Evolutionary conservation across 2,888 invertebrate genomes (phyloP), one percentile per base, ranked within the genome.

Genomic region (Muscina levida): DNA sequence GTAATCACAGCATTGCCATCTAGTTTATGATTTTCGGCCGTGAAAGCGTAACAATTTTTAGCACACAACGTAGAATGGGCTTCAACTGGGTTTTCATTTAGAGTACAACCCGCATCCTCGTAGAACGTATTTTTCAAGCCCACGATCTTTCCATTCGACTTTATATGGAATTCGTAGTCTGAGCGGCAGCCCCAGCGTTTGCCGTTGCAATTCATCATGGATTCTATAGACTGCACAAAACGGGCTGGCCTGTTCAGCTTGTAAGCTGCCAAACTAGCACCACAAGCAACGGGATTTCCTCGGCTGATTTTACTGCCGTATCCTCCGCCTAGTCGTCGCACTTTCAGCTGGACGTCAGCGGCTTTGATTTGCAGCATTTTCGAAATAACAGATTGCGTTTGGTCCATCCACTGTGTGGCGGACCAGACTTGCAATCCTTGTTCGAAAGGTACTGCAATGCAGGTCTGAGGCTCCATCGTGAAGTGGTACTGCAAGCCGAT

Each of bases 251-350:
- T 91, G 83, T 91, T 86, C 0, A 87, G 79, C 71, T 85, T 85
- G 82, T 93, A 88, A 0, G 94, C 93, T 0, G 93, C 95, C 13
- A 97, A 86, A 0, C 95, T 93, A 81, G 94, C 93, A 0, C 94
- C 94, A 31, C 93, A 92, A 0, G 94, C 92, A 0, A 94, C 87
- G 5, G 92, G 91, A 8, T 91, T 88, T 0, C 92, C 88, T 8
- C 95, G 92, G 0, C 92, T 91, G 74, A 96, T 93, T 71, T 97
- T 97, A 0, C 91, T 92, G 0, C 97, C 97, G 88, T 95, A 97
- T 0, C 91, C 95, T 11, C 97, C 97, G 8, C 97, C 97, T 1
- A 96, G 83, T 42, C 96, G 93, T 13, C 93, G 91, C 0, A 95
- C 94, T 19, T 91, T 89, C 0, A 96, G 90, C 77, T 94, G 93